Conservation (phyloP, 2,888 invertebrate species). For the Eucera pruinosa region DNA sequence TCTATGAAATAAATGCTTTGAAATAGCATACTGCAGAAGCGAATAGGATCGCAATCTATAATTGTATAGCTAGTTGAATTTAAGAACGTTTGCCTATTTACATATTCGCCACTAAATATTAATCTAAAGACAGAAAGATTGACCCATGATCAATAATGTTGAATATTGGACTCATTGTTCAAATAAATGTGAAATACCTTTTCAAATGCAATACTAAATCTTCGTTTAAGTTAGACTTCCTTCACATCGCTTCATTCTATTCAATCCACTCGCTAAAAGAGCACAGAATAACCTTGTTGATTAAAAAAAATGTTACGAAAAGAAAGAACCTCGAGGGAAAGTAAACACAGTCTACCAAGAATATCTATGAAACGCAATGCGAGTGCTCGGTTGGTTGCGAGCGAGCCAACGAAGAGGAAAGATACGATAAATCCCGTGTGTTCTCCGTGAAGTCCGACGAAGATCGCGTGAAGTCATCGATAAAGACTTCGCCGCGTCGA, state of each 20-base stretch:
- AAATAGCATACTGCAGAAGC: too few relatives aligned
- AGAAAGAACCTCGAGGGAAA: not conserved
- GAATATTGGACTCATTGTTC: too few relatives aligned
- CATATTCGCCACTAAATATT: too few relatives aligned
- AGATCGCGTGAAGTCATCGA: slow-evolving; percentile 48
- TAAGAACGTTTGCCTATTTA: too few relatives aligned
- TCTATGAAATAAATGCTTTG: too few relatives aligned
- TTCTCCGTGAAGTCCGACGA: slow-evolving; percentile 7
- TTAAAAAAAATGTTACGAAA: not conserved
- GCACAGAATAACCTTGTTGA: not conserved
- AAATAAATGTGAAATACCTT: too few relatives aligned
- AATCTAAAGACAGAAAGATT: too few relatives aligned
- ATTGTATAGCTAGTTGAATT: too few relatives aligned
- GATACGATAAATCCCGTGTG: slow-evolving; percentile 32
- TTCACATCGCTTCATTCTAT: not conserved
- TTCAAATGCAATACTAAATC: too few relatives aligned
- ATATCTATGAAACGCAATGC: not conserved
- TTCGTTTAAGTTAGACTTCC: not conserved
- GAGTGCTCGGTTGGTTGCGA: not conserved
- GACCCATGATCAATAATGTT: too few relatives aligned
- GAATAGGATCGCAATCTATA: too few relatives aligned
- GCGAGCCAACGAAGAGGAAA: not conserved
- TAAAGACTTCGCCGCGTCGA: slow-evolving; percentile 29
- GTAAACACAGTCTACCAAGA: not conserved
- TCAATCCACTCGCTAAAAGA: not conserved